phyloP scores from a whole-genome alignment of 2,888 invertebrate genomes.

The Nasonovia ribisnigri region DNA sequence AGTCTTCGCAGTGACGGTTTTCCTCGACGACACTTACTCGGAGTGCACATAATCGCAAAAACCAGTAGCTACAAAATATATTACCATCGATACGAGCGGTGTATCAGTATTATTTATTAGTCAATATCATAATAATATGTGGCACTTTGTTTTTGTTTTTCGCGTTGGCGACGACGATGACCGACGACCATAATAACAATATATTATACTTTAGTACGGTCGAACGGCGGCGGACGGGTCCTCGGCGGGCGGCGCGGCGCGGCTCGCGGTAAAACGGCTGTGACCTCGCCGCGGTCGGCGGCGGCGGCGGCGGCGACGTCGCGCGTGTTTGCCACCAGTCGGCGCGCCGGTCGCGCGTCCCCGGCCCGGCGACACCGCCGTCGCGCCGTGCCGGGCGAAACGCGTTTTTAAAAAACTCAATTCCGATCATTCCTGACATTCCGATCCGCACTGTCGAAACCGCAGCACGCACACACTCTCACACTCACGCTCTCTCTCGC shows the following conservation, averaged over 20 bases:
- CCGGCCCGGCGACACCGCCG: conserved; percentile 41
- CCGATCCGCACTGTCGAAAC: conserved; percentile 64
- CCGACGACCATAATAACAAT: neutral
- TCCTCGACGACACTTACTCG: neutral
- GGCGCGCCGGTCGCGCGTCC: conserved; percentile 30
- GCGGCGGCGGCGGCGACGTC: neutral
- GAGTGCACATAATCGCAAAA: neutral
- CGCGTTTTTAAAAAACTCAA: conserved; percentile 65
- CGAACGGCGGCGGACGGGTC: neutral
- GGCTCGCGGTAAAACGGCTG: conserved; percentile 42
- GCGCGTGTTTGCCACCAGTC: conserved; percentile 61
- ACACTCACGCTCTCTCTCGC: neutral
- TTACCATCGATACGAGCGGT: neutral
- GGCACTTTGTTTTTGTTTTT: conserved; percentile 41
- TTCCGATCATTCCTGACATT: conserved; percentile 65
- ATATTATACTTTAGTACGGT: neutral
- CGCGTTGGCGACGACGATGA: conserved; percentile 43
- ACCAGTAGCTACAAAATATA: neutral
- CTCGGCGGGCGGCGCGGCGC: neutral
- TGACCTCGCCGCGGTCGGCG: conserved; percentile 61
- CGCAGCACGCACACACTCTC: conserved; percentile 46
- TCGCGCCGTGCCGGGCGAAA: conserved; percentile 51
- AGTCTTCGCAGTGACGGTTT: neutral
- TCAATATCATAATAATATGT: neutral
- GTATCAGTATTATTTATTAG: neutral